Conservation (phyloP, 1,140 invertebrate genomes). For the Eueides isabella region DNA sequence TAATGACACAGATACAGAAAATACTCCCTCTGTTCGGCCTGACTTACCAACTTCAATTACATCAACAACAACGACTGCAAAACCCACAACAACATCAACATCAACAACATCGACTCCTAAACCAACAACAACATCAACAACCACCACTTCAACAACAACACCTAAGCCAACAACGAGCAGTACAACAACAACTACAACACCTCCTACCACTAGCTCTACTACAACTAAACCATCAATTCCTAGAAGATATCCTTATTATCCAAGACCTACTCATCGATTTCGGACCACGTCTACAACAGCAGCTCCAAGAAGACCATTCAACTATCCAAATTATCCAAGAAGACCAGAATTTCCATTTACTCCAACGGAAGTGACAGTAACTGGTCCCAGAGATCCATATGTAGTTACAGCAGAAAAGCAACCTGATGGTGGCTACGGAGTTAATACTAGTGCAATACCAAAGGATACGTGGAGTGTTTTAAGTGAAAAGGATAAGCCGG, state of each 20-base stretch:
- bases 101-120: slow-evolving; percentile 37
- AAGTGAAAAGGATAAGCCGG: slow-evolving; percentile 50
- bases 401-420: slow-evolving; percentile 54
- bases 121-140: slow-evolving; percentile 34
- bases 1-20: slow-evolving; percentile 17
- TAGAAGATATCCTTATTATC: slow-evolving; percentile 43
- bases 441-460: slow-evolving; percentile 56
- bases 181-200: slow-evolving; percentile 38
- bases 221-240: slow-evolving; percentile 44
- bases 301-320: slow-evolving; percentile 30
- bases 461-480: slow-evolving; percentile 65
- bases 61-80: slow-evolving; percentile 36
- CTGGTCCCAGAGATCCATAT: slow-evolving; percentile 40
- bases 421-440: slow-evolving; percentile 48
- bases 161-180: slow-evolving; percentile 38
- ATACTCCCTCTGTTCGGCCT: slow-evolving; percentile 3
- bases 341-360: slow-evolving; percentile 44
- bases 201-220: slow-evolving; percentile 37
- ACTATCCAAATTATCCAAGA: slow-evolving; percentile 35
- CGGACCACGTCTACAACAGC: slow-evolving; percentile 35
- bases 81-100: slow-evolving; percentile 32
- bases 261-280: slow-evolving; percentile 35
- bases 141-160: slow-evolving; percentile 32
- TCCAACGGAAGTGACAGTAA: slow-evolving; percentile 50
- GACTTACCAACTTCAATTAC: slow-evolving; percentile 25